phyloP scores from a whole-genome alignment of 2,797 vertebrate genomes.

The Lagorchestes hirsutus region DNA sequence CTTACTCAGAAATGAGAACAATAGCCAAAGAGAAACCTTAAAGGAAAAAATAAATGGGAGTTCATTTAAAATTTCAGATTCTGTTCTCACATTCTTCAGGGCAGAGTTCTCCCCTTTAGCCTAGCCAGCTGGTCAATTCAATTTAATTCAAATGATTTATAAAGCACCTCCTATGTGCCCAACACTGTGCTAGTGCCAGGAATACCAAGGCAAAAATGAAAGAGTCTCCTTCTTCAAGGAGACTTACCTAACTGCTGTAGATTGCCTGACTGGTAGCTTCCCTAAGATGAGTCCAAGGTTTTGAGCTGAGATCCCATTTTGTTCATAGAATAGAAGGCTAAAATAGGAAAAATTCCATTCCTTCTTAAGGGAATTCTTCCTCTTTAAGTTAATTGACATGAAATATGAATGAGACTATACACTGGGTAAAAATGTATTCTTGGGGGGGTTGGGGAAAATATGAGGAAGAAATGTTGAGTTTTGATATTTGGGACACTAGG shows the following conservation, averaged over 20 bases:
- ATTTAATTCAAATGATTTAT: background rate
- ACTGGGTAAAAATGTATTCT: background rate
- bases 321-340: background rate
- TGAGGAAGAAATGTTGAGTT: background rate
- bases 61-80: background rate
- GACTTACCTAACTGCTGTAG: background rate
- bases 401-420: background rate
- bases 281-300: background rate
- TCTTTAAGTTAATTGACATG: background rate
- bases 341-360: background rate
- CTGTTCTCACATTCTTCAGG: background rate
- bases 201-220: background rate
- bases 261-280: background rate
- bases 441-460: background rate
- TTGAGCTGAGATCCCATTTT: background rate
- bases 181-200: background rate
- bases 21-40: background rate
- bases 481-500: background rate
- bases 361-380: background rate
- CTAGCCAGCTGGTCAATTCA: background rate
- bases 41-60: background rate
- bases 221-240: background rate
- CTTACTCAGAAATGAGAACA: conserved; percentile 25
- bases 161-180: background rate
- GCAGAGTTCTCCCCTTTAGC: background rate